phyloP scores from a whole-genome alignment of 2,888 invertebrate species.

The Drosophila helvetica region DNA sequence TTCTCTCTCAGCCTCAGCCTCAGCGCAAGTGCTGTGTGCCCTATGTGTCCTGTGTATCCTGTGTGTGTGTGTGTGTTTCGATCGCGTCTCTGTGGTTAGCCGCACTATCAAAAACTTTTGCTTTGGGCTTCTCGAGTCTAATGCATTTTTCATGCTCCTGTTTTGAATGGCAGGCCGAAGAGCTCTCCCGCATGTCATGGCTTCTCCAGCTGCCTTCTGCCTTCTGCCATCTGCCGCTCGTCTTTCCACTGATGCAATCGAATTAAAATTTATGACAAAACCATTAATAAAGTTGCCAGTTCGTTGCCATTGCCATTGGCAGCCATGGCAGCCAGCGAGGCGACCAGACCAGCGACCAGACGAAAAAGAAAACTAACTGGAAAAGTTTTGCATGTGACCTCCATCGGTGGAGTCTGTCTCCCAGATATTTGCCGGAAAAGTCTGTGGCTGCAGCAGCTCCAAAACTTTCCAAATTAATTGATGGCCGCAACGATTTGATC shows the following conservation, averaged over 20 bases:
- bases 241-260: conserved; percentile 65
- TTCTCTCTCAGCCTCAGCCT: not conserved
- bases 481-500: conserved; percentile 62
- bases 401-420: conserved; percentile 2
- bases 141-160: conserved; percentile 63
- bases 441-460: conserved; percentile 15
- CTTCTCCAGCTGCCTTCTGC: not conserved
- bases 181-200: conserved; percentile 28
- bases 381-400: conserved; percentile 58
- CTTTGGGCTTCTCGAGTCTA: conserved; percentile 37
- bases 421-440: conserved; percentile 20
- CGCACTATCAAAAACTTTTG: conserved; percentile 67
- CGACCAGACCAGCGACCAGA: conserved; percentile 53
- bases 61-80: not conserved
- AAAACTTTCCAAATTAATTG: conserved; percentile 64
- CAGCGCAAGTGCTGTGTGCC: not conserved
- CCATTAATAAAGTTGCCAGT: conserved; percentile 73
- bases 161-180: conserved; percentile 10
- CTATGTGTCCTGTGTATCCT: not conserved
- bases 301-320: conserved; percentile 41
- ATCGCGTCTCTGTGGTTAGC: conserved; percentile 42
- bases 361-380: conserved; percentile 31
- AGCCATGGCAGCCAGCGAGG: conserved; percentile 30
- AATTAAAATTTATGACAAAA: conserved; percentile 79
- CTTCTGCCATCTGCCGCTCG: conserved; percentile 2